Conservation (phyloP, 2,113 vertebrate genomes). For the Austrofundulus limnaeus region DNA sequence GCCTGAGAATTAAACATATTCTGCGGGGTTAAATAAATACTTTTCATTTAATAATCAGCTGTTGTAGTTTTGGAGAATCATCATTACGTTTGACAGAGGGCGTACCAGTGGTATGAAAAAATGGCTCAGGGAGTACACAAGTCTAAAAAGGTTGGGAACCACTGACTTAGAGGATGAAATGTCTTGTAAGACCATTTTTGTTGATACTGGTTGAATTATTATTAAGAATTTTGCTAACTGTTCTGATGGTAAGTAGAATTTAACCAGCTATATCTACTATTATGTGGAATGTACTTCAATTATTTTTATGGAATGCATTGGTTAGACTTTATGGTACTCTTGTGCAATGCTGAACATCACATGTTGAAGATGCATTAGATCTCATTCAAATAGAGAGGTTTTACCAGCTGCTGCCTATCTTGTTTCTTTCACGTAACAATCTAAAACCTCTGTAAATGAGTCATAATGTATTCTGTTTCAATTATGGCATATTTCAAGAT, state of each 20-base stretch:
- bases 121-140: no score
- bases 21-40: no score
- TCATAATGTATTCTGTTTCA: slow-evolving; percentile 27
- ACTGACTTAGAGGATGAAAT: no score
- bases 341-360: not conserved
- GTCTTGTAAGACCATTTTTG: no score
- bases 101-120: no score
- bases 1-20: no score
- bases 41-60: no score
- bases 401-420: slow-evolving; percentile 8
- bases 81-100: no score
- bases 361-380: slow-evolving; percentile 11
- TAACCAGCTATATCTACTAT: not conserved
- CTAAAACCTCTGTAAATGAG: slow-evolving; percentile 38
- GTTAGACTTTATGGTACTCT: not conserved
- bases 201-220: slow-evolving; percentile 23
- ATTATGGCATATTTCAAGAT: slow-evolving; percentile 21
- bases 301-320: not conserved
- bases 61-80: no score
- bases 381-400: no score
- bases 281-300: not conserved
- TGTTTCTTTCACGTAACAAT: slow-evolving; percentile 32
- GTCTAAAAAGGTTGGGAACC: no score
- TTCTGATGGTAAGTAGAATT: not conserved
- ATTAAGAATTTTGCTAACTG: slow-evolving; percentile 14